Percentiles rank a stretch among this genome's conserved stretches.
These are phyloP conservation scores for Drosophila sordidula DNA, from an alignment of 2,888 invertebrate genomes.

Conservation along the genomic window DNA sequence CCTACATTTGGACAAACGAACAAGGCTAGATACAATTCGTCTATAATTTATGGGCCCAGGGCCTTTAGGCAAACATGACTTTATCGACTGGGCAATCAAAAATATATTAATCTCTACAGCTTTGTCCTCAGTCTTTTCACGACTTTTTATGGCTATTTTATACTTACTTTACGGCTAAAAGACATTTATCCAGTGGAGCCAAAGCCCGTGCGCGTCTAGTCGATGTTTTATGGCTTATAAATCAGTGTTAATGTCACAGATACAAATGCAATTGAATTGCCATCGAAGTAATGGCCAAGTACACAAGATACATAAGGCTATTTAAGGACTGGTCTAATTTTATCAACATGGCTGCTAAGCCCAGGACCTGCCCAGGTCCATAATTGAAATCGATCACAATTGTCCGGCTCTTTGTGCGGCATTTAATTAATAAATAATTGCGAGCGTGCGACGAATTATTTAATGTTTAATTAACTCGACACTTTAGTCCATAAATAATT, in stretches of 20 bases:
- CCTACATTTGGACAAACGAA: neutral
- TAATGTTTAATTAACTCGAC: slow-evolving; percentile 43
- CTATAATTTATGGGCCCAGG: neutral
- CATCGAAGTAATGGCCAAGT: slow-evolving; percentile 45
- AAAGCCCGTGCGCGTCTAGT: slow-evolving; percentile 45
- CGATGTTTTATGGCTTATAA: slow-evolving; percentile 69
- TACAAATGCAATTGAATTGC: slow-evolving; percentile 56
- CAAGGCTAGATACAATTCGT: no score
- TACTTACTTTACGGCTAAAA: slow-evolving; percentile 1
- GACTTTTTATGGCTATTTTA: neutral
- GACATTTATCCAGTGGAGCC: slow-evolving; percentile 8
- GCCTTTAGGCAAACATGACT: slow-evolving; percentile 2
- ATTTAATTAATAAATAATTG: slow-evolving; percentile 18
- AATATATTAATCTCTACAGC: neutral
- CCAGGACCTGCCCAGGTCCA: neutral
- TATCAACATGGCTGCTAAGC: slow-evolving; percentile 7
- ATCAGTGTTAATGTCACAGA: slow-evolving; percentile 64
- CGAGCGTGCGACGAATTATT: slow-evolving; percentile 20
- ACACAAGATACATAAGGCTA: neutral
- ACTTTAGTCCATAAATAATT: slow-evolving; percentile 29
- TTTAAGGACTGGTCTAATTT: slow-evolving; percentile 1
- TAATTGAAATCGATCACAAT: neutral
- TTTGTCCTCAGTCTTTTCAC: neutral
- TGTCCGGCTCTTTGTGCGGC: neutral
- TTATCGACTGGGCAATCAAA: neutral